phyloP scores from a whole-genome alignment of 2,888 invertebrate species.

The Heliothis peltigera region DNA sequence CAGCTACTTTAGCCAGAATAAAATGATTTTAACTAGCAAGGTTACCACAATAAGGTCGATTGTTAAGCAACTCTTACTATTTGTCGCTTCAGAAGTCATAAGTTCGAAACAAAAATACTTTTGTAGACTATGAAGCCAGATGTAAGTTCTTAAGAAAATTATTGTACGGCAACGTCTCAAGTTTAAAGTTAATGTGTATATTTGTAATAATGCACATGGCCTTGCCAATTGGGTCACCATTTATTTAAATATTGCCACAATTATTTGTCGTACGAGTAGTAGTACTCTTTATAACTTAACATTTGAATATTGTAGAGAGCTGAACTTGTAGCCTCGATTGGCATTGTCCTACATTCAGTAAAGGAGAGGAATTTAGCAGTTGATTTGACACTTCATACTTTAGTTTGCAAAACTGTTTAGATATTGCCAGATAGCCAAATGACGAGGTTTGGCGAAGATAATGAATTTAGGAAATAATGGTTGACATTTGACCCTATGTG shows the following conservation, averaged over 20 bases:
- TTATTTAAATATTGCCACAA: slow-evolving; percentile 22
- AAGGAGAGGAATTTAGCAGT: slow-evolving; percentile 72
- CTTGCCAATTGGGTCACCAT: slow-evolving; percentile 26
- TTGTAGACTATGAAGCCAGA: slow-evolving; percentile 2
- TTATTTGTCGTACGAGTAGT: slow-evolving; percentile 16
- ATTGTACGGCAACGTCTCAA: not conserved
- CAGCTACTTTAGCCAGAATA: slow-evolving; percentile 60
- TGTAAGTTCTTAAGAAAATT: slow-evolving; percentile 12
- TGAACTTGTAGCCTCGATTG: slow-evolving; percentile 69
- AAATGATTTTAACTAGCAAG: slow-evolving; percentile 66
- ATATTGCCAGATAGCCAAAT: slow-evolving; percentile 28
- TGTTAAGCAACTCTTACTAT: slow-evolving; percentile 44
- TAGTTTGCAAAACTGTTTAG: slow-evolving; percentile 50
- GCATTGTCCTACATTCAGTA: slow-evolving; percentile 82
- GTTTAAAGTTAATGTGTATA: not conserved
- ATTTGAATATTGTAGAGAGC: slow-evolving; percentile 55
- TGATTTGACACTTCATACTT: slow-evolving; percentile 62
- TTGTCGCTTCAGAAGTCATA: slow-evolving; percentile 33
- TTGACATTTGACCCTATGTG: slow-evolving; percentile 15
- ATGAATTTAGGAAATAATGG: not conserved
- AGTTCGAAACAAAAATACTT: slow-evolving; percentile 13
- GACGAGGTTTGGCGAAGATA: slow-evolving; percentile 5
- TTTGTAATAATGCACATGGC: slow-evolving; percentile 9
- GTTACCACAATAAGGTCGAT: slow-evolving; percentile 67
- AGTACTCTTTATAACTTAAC: slow-evolving; percentile 37